A percentile compares a stretch with the other conserved stretches of the same genome.
These are phyloP conservation scores for Hemitrygon akajei DNA, from an alignment of 2,797 vertebrate species.

Conservation along the genomic window DNA sequence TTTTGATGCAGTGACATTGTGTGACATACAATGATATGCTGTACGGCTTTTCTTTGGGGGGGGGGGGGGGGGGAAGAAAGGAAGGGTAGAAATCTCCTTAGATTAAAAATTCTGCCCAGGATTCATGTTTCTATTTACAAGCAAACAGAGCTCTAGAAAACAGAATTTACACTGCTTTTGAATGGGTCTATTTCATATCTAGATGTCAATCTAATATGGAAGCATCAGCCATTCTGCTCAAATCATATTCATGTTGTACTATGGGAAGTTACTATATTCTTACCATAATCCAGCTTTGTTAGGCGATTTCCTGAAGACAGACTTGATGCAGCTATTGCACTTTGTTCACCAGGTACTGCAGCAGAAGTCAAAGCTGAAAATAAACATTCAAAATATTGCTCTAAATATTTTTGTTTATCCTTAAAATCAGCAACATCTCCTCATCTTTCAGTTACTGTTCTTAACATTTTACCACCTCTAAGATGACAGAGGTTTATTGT, in stretches of 20 bases:
- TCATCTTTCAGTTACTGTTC: background rate
- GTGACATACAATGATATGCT: background rate
- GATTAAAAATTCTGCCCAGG: background rate
- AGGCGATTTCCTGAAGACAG: constrained; percentile 41
- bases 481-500: no score
- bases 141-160: no score
- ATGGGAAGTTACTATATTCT: constrained; percentile 40
- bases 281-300: constrained; percentile 62
- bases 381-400: background rate
- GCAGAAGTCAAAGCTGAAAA: constrained; percentile 49
- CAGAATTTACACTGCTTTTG: background rate
- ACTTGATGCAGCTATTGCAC: constrained; percentile 27
- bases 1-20: background rate
- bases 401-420: background rate
- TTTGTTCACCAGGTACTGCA: constrained; percentile 54
- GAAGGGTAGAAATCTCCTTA: background rate
- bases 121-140: no score
- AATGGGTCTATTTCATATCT: background rate
- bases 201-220: no score
- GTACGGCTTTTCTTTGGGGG: background rate
- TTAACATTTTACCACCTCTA: background rate
- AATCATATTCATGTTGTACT: background rate
- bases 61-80: no score
- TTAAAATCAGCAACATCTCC: background rate
- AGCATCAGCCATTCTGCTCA: background rate